These are phyloP conservation scores for Cygnus olor DNA, from an alignment of 2,797 vertebrate species.

Conservation along the genomic window DNA sequence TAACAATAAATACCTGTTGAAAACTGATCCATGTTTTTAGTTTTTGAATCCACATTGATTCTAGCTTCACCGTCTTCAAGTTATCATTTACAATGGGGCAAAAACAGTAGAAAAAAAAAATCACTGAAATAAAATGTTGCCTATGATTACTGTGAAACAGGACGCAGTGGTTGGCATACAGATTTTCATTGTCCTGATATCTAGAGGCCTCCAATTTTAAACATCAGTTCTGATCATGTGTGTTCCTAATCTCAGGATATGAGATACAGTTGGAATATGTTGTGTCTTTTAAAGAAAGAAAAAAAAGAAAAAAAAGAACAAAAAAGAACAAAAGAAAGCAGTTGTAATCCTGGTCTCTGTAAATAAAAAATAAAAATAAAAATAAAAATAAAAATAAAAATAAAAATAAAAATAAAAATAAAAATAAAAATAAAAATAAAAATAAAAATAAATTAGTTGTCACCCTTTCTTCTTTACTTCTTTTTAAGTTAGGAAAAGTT, in stretches of 20 bases:
- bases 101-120: neutral
- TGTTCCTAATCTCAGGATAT: neutral
- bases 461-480: neutral
- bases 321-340: neutral
- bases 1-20: neutral
- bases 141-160: neutral
- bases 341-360: neutral
- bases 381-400: no score
- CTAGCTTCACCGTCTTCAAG: neutral
- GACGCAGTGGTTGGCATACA: neutral
- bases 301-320: no score
- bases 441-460: neutral
- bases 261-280: neutral
- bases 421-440: no score
- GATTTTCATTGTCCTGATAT: neutral
- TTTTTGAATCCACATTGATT: neutral
- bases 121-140: neutral
- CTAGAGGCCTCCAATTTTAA: neutral
- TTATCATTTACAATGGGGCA: neutral
- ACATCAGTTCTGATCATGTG: neutral
- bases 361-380: neutral
- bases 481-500: neutral
- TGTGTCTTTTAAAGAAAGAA: neutral
- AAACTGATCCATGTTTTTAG: neutral
- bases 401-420: no score